Evolutionary conservation across 2,888 invertebrate species (phyloP), one percentile per base, ranked within the genome.

Genomic region (Stenurella melanura): DNA sequence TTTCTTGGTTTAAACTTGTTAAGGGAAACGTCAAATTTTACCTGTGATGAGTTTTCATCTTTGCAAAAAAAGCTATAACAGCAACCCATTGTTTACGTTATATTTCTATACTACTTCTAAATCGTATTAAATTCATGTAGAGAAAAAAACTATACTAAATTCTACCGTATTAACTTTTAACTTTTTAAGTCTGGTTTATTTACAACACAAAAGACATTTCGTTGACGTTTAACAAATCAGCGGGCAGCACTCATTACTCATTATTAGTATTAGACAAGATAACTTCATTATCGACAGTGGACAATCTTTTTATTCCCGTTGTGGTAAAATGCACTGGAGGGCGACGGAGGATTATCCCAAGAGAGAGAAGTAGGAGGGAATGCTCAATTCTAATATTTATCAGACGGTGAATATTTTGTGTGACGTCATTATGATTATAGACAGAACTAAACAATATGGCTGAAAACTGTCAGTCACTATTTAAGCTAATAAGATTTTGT

Each of bases 51-150:
- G 80, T 90, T 91, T 87, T 94, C 94, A 89, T 94, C 93, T 86
- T 93, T 93, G 88, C 94, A 89, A 82, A 94, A 89, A 85, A 93
- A 92, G 89, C 94, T 94, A 88, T 93, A 94, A 88, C 94, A 94
- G 89, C 93, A 93, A 84, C 93, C 93, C 93, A 93, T 93, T 82
- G 78, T 86, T 79, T 82, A 79, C 85, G 78, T 77, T 75, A 15
- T 54, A 26, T 42, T 74, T 68, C 54, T 77, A 74, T 64, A 63
- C 66, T 72, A 61, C 21, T 61, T 73, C 64, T 72, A 30, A 30
- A 19, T 73, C 38, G 12, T 42, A 19, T 63, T 26, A 72, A 58
- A 50, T 72, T 69, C 78, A 79, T 79, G 73, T 64, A 79, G 68
- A 10, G 58, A 56, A 19, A 50, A 56, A 34, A 70, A 56, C 63